Conservation (phyloP, 2,113 vertebrate genomes). For the Mirounga angustirostris region DNA sequence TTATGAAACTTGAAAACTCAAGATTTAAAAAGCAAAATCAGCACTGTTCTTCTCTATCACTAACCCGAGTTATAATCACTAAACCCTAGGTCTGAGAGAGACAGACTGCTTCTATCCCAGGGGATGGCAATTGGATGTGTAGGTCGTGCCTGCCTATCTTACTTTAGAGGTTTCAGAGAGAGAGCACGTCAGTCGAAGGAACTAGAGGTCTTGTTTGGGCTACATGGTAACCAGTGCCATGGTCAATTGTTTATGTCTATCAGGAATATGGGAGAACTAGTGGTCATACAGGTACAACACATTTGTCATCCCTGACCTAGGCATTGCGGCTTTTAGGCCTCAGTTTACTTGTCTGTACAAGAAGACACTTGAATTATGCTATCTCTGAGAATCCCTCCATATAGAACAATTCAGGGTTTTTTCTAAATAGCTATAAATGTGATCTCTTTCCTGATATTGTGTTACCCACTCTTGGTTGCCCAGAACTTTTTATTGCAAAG, state of each 20-base stretch:
- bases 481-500: background rate
- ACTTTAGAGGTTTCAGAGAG: background rate
- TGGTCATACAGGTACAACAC: background rate
- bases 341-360: background rate
- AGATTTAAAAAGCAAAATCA: conserved; percentile 44
- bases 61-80: background rate
- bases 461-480: background rate
- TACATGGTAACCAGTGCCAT: background rate
- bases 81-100: background rate
- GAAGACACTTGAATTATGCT: background rate
- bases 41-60: background rate
- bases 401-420: background rate
- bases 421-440: background rate
- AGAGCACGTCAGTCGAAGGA: background rate
- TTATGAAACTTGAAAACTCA: conserved; percentile 43
- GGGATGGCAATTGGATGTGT: background rate
- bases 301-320: background rate
- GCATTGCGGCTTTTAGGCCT: background rate
- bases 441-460: background rate
- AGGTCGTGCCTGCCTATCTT: background rate
- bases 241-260: background rate
- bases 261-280: background rate
- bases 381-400: background rate
- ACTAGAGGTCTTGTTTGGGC: background rate
- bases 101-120: background rate